Evolutionary conservation across 1,140 invertebrate species (phyloP), one percentile per base, ranked within the genome.

Genomic region (Pentalonia nigronervosa): DNA sequence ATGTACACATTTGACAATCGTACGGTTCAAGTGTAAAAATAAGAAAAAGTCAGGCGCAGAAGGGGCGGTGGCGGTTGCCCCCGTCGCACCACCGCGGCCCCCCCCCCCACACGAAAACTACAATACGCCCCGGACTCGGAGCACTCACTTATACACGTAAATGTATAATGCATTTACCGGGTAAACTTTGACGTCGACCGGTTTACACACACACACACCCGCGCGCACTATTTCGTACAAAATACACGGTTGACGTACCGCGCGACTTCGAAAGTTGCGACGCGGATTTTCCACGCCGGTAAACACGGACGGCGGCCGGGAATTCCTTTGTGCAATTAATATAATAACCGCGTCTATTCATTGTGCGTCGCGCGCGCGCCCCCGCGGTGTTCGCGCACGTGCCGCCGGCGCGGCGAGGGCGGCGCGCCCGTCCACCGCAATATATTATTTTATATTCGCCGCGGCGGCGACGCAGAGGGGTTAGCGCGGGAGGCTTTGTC

Each of bases 281-380:
- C 84, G 41, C 41, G 84, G 84, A 47, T 87, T 87, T 87, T 87
- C 84, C 84, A n/a, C 45, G 30, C 45, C 45, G 84, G 17, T 87
- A 48, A 87, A 47, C 45, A 48, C 41, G 41, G 45, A 7, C 83
- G 60, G 60, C 60, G 14, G 36, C 25, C 36, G 25, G 45, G 30
- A 87, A 87, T 87, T 87, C 84, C 84, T 87, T 87, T 87, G 84
- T 87, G 48, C 84, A 87, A 87, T 87, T 87, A 87, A 87, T 87
- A 87, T 87, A 87, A 87, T 87, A 87, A 87, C 48, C 84, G 84
- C 30, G 84, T 47, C 84, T 87, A 87, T 87, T 87, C 84, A 87
- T 87, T 87, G 41, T 45, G 84, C 17, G 84, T 17, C 41, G 84
- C 30, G 45, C 4, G 41, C 41, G 23, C 84, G 84, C 41, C 41